These are phyloP conservation scores for Zeugodacus cucurbitae DNA, from an alignment of 1,140 invertebrate species.

Conservation along the genomic window DNA sequence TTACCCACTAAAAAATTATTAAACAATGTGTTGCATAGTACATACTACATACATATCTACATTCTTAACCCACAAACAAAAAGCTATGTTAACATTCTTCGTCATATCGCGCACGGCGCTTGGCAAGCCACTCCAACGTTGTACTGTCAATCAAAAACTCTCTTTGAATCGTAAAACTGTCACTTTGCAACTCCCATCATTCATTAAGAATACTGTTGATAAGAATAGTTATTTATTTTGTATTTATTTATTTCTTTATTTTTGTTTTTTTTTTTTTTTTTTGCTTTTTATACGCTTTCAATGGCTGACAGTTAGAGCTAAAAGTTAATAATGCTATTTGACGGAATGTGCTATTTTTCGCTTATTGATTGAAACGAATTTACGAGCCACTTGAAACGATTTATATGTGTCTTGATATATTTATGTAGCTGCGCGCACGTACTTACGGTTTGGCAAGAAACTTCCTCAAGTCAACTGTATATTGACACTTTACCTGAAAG, in stretches of 20 bases:
- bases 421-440: background rate
- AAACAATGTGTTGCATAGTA: too few relatives aligned
- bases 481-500: slow-evolving; percentile 4
- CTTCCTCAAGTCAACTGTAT: background rate
- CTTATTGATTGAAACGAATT: slow-evolving; percentile 18
- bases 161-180: background rate
- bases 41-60: too few relatives aligned
- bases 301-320: background rate
- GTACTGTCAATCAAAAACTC: slow-evolving; percentile 22
- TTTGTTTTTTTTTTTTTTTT: background rate
- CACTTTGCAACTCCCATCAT: background rate
- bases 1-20: too few relatives aligned
- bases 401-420: background rate
- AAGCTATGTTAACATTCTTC: background rate
- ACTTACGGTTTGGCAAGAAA: background rate
- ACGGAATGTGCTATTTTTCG: slow-evolving; percentile 4
- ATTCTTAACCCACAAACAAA: background rate
- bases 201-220: background rate
- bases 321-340: background rate
- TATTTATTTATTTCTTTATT: background rate
- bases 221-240: background rate
- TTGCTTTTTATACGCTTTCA: background rate
- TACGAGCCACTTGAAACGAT: slow-evolving; percentile 11
- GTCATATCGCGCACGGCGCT: background rate
- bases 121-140: background rate